phyloP scores from a whole-genome alignment of 2,888 invertebrate species.

The Acanthosepion pharaonis region DNA sequence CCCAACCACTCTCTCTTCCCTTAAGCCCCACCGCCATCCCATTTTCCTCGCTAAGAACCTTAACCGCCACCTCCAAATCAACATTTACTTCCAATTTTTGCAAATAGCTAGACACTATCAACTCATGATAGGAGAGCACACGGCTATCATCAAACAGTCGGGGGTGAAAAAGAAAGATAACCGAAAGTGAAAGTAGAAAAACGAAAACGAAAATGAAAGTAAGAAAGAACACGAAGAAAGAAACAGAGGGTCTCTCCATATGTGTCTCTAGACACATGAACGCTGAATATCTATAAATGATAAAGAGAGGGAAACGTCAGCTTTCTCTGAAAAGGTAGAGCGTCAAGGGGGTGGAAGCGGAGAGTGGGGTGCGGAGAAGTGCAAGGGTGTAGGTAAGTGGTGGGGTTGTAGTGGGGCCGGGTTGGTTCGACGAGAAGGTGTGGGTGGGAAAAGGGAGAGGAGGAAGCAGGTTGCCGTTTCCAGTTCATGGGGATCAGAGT shows the following conservation, averaged over 20 bases:
- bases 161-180: neutral
- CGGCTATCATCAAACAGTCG: constrained; percentile 33
- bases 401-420: neutral
- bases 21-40: neutral
- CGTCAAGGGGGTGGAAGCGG: neutral
- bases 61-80: neutral
- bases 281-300: constrained; percentile 9
- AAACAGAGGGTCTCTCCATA: neutral
- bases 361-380: neutral
- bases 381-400: neutral
- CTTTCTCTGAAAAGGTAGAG: constrained; percentile 33
- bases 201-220: constrained; percentile 33
- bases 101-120: constrained; percentile 33
- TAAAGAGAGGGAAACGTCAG: constrained; percentile 33
- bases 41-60: neutral
- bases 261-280: constrained; percentile 18
- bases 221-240: neutral
- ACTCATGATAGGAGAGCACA: constrained; percentile 33
- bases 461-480: constrained; percentile 33
- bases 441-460: neutral
- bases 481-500: constrained; percentile 33
- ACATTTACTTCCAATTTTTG: constrained; percentile 14
- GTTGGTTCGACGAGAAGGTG: neutral
- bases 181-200: neutral
- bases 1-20: neutral